Evolutionary conservation across 2,113 vertebrate genomes (phyloP), one percentile per base, ranked within the genome.

Genomic region (Camelus bactrianus): DNA sequence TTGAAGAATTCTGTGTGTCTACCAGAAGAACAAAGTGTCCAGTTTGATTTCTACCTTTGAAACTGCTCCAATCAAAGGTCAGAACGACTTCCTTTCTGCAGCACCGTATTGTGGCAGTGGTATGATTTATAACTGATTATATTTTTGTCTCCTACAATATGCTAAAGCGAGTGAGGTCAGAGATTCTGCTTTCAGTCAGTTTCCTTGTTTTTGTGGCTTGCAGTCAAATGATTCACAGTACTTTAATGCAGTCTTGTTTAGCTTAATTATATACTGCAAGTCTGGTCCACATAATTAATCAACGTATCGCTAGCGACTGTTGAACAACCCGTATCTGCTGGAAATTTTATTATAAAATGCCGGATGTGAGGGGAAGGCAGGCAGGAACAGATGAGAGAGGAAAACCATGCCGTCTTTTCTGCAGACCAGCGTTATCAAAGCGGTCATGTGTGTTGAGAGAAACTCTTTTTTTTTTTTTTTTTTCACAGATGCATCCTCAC

Each of bases 271-370:
- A 86, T 79, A 8, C 94, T 93, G 96, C 93, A 96, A 98, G 86
- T 92, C 97, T 97, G 97, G 95, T 93, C 91, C 91, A 95, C 77
- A 70, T 96, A 97, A 98, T 90, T 97, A 98, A 93, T 97, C 98
- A 98, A 92, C 2, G 0, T 73, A 89, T 90, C 94, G 79, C 91
- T 87, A 58, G 52, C 75, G 95, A 95, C 94, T 96, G 89, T 84
- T 87, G 89, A 95, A 62, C 79, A 90, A 83, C 8, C 77, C 15
- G 0, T 97, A 93, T 96, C 94, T 95, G 81, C 91, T 96, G 92
- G 84, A 85, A 92, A 97, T 92, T 81, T 84, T 83, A 90, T 84
- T 96, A 91, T n/a, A 93, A 94, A 76, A 93, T 93, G 5, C 86
- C 30, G 67, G 94, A 96, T 93, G 52, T 65, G 28, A 89, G 26